Conservation (phyloP, 2,888 invertebrate genomes). For the Mesoligia furuncula region DNA sequence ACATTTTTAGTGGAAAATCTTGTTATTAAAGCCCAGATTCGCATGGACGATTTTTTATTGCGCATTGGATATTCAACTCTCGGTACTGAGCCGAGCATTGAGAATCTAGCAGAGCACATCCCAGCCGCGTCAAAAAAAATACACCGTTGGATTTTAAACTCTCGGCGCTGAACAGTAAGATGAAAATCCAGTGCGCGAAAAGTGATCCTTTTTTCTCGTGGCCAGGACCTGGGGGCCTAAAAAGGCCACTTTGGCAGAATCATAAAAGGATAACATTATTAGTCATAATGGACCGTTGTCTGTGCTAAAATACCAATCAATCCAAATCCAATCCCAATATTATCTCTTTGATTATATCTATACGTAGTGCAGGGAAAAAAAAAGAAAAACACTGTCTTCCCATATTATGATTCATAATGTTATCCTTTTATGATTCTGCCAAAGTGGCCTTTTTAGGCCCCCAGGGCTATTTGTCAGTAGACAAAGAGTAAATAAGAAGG, state of each 20-base stretch:
- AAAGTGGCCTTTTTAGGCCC: too few species aligned
- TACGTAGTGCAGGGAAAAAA: too few species aligned
- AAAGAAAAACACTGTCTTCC: too few species aligned
- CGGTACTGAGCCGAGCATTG: not conserved
- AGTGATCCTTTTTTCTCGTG: not conserved
- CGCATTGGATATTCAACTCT: not conserved
- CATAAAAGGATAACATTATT: too few species aligned
- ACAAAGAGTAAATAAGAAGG: not conserved
- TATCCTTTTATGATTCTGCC: too few species aligned
- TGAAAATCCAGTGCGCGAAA: not conserved
- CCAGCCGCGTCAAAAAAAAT: not conserved
- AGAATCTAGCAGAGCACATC: not conserved
- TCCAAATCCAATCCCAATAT: too few species aligned
- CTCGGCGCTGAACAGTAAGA: not conserved
- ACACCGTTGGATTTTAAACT: not conserved
- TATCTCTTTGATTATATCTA: too few species aligned
- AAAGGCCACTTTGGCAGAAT: too few species aligned
- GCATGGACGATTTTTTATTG: not conserved
- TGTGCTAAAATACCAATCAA: too few species aligned
- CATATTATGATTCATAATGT: too few species aligned
- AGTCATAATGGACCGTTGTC: too few species aligned
- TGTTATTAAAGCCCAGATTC: not conserved
- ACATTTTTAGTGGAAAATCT: not conserved
- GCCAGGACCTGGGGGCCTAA: too few species aligned
- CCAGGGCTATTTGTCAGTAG: not conserved